phyloP scores from a whole-genome alignment of 2,888 invertebrate species.

The Acleris cristana region DNA sequence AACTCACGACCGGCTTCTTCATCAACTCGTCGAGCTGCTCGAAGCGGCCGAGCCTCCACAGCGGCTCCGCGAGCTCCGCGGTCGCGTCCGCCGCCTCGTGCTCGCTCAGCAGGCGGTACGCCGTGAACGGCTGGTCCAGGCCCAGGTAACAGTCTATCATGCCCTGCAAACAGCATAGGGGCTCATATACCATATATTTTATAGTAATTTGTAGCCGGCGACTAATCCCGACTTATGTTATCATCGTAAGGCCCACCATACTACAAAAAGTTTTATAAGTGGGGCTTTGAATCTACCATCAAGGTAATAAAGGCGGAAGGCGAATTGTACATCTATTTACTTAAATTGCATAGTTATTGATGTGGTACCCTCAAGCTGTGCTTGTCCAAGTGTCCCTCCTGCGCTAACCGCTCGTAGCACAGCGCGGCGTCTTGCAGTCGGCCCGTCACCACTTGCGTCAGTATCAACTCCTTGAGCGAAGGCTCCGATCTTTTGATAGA shows the following conservation, averaged over 20 bases:
- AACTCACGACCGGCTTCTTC: constrained; percentile 75
- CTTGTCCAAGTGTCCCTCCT: constrained; percentile 79
- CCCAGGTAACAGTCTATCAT: constrained; percentile 94
- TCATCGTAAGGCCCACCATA: no score
- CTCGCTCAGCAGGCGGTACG: constrained; percentile 87
- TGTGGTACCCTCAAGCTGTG: constrained; percentile 69
- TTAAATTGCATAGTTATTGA: neutral
- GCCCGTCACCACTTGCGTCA: constrained; percentile 93
- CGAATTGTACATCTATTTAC: no score
- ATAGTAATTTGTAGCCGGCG: no score
- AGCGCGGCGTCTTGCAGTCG: constrained; percentile 92
- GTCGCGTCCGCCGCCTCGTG: constrained; percentile 85
- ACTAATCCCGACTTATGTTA: no score
- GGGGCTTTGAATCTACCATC: no score
- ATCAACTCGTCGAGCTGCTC: constrained; percentile 88
- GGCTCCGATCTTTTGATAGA: constrained; percentile 90
- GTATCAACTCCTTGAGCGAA: constrained; percentile 91
- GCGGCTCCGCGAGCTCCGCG: constrained; percentile 89
- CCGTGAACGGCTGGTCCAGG: constrained; percentile 94
- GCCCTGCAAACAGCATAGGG: constrained; percentile 79
- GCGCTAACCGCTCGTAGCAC: constrained; percentile 93
- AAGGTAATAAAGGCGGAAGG: no score
- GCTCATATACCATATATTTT: no score
- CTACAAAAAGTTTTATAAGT: no score
- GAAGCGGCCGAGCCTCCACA: constrained; percentile 94